These are phyloP conservation scores for Chelmon rostratus DNA, from an alignment of 2,797 vertebrate genomes.

Conservation along the genomic window DNA sequence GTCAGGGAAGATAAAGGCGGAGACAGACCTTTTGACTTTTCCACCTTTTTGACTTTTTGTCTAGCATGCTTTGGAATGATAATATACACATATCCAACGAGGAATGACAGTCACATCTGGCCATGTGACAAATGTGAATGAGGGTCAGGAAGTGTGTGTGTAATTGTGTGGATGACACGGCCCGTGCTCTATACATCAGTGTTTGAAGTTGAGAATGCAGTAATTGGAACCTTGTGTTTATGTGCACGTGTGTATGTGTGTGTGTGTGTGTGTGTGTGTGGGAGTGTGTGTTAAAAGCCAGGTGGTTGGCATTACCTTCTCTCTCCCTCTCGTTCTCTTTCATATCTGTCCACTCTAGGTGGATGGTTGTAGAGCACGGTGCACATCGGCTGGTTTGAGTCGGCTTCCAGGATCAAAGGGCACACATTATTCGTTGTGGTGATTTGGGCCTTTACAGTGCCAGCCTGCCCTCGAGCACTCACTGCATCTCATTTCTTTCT, in stretches of 20 bases:
- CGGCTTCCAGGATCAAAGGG: slow-evolving; percentile 34
- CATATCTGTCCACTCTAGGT: slow-evolving; percentile 28
- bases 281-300: slow-evolving; percentile 45
- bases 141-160: slow-evolving; percentile 24
- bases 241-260: slow-evolving; percentile 12
- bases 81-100: slow-evolving; percentile 6
- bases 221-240: slow-evolving; percentile 61
- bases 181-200: slow-evolving; percentile 41
- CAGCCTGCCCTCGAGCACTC: slow-evolving; percentile 1
- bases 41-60: slow-evolving; percentile 20
- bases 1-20: slow-evolving; percentile 30
- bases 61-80: slow-evolving; percentile 27
- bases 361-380: background rate
- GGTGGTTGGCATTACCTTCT: slow-evolving; percentile 61
- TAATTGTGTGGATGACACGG: slow-evolving; percentile 37
- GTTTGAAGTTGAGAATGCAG: slow-evolving; percentile 70
- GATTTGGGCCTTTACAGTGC: slow-evolving; percentile 26
- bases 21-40: slow-evolving; percentile 48
- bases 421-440: slow-evolving; percentile 12
- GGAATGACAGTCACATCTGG: slow-evolving; percentile 42
- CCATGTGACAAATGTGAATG: slow-evolving; percentile 27
- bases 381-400: slow-evolving; percentile 22
- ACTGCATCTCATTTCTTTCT: slow-evolving; percentile 9
- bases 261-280: slow-evolving; percentile 15
- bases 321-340: slow-evolving; percentile 16